Evolutionary conservation across 23 tunicate genomes (phyloP).

Genomic region (Aplidium turbinatum): DNA sequence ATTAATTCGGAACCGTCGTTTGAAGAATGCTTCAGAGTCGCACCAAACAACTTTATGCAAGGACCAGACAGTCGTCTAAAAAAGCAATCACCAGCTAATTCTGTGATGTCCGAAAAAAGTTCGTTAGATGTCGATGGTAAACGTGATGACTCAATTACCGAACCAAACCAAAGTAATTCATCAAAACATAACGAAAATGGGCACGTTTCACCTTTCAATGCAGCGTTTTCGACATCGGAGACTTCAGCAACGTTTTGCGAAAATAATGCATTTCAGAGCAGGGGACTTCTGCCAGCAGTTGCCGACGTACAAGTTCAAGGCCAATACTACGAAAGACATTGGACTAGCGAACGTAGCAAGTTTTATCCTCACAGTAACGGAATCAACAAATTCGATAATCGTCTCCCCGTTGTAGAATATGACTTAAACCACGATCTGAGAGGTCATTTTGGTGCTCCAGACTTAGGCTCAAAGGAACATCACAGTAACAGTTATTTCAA

Average conservation of each 20-base stretch:
- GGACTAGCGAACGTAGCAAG: too few relatives aligned
- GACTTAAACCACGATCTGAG: too few relatives aligned
- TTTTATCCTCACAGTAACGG: too few relatives aligned
- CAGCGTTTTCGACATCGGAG: background rate
- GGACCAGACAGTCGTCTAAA: background rate
- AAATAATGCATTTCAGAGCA: too few relatives aligned
- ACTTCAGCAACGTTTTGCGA: too few relatives aligned
- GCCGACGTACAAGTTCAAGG: too few relatives aligned
- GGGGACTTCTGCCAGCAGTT: too few relatives aligned
- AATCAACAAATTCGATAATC: too few relatives aligned
- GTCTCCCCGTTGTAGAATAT: too few relatives aligned
- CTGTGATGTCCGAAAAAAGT: conserved; percentile 19
- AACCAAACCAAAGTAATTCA: conserved; percentile 36
- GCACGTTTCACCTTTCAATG: conserved; percentile 6
- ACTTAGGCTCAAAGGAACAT: too few relatives aligned
- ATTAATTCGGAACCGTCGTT: conserved; percentile 62
- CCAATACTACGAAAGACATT: too few relatives aligned
- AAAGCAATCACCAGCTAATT: conserved; percentile 13
- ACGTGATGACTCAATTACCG: conserved; percentile 42
- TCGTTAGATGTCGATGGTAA: background rate
- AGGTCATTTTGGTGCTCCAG: too few relatives aligned
- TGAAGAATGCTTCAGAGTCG: conserved; percentile 59
- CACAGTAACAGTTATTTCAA: background rate
- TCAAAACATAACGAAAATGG: conserved; percentile 35
- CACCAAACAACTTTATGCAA: background rate